Conservation (phyloP, 2,888 invertebrate species). For the Trachelus tabidus region DNA sequence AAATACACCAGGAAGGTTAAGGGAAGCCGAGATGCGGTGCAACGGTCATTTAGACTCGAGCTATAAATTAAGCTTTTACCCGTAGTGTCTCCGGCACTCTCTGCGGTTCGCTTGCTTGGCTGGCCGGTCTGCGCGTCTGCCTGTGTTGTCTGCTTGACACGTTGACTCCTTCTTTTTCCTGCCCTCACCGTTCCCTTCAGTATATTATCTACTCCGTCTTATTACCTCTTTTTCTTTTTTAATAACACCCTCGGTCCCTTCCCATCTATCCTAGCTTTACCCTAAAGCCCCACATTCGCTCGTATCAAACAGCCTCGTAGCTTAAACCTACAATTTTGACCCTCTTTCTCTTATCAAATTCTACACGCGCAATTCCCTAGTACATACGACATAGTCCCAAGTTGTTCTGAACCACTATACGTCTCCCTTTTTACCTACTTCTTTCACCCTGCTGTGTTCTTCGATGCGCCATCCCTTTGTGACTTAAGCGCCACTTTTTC, state of each 20-base stretch:
- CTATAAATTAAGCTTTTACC: constrained; percentile 46
- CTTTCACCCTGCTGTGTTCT: not conserved
- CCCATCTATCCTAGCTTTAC: not conserved
- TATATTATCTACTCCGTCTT: not conserved
- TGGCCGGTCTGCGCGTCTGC: not conserved
- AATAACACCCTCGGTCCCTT: not conserved
- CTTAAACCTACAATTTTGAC: not conserved
- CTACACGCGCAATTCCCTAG: not conserved
- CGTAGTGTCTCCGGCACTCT: constrained; percentile 26
- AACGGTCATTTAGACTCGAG: constrained; percentile 39
- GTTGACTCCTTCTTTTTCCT: constrained; percentile 16
- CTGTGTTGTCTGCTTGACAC: not conserved
- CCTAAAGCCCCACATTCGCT: not conserved
- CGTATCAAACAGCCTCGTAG: not conserved
- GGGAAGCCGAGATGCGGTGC: constrained; percentile 33
- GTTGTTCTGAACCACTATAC: not conserved
- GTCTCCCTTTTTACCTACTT: not conserved
- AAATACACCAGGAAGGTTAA: constrained; percentile 46
- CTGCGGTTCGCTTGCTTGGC: constrained; percentile 9
- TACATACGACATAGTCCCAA: not conserved
- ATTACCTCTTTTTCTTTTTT: not conserved
- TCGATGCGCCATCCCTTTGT: not conserved
- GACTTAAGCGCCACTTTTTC: not conserved
- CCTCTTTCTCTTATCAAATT: not conserved
- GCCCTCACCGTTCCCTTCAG: constrained; percentile 15